phyloP scores from a whole-genome alignment of 2,113 vertebrate species.

The Rhabdornis inornatus region DNA sequence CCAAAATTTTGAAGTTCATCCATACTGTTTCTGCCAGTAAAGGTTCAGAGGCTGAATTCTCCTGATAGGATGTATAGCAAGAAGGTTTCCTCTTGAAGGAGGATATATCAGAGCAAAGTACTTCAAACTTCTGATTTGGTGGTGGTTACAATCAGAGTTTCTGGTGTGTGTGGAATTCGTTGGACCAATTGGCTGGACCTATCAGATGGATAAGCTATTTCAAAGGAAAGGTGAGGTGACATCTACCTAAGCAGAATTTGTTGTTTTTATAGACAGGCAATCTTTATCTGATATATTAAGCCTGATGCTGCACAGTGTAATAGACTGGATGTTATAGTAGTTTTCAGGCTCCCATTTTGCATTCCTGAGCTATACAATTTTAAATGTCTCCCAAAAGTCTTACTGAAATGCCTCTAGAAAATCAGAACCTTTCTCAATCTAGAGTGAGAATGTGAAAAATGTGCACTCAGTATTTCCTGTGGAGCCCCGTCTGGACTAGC shows the following conservation, averaged over 20 bases:
- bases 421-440: neutral
- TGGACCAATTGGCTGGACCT: neutral
- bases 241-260: neutral
- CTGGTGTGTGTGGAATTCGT: neutral
- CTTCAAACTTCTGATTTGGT: neutral
- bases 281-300: neutral
- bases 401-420: neutral
- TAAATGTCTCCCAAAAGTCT: neutral
- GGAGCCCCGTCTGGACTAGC: slow-evolving; percentile 22
- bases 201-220: neutral
- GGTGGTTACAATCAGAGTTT: neutral
- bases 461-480: neutral
- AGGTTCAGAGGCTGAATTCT: neutral
- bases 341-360: neutral
- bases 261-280: neutral
- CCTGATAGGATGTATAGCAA: neutral
- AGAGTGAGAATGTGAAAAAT: neutral
- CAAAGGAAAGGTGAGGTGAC: neutral
- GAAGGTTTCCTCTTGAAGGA: neutral
- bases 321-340: neutral
- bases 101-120: neutral
- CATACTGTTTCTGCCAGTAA: neutral
- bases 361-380: neutral
- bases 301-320: neutral
- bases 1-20: neutral